phyloP scores from a whole-genome alignment of 2,113 vertebrate genomes.

The Nanger granti region DNA sequence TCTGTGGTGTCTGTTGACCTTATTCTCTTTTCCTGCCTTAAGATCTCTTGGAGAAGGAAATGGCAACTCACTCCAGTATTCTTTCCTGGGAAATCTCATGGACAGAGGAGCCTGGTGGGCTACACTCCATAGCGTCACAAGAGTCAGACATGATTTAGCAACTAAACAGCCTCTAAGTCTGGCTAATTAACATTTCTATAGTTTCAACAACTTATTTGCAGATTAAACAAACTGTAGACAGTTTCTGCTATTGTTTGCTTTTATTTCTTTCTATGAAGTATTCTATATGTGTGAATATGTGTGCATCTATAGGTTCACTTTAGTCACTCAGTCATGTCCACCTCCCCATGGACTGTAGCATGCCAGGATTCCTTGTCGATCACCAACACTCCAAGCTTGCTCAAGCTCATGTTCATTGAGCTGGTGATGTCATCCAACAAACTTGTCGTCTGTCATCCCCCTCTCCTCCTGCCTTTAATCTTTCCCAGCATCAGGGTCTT shows the following conservation, averaged over 20 bases:
- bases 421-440: neutral
- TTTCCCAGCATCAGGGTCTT: neutral
- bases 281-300: neutral
- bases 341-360: neutral
- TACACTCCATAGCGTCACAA: neutral
- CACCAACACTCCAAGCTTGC: neutral
- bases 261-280: neutral
- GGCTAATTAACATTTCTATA: neutral
- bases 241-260: neutral
- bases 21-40: neutral
- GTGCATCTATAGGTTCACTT: neutral
- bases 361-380: neutral
- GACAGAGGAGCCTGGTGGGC: neutral
- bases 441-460: neutral
- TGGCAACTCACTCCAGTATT: neutral
- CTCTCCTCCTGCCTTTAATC: neutral
- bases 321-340: accelerated
- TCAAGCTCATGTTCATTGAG: neutral
- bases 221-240: neutral
- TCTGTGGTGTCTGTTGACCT: neutral
- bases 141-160: neutral
- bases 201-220: neutral
- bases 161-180: neutral
- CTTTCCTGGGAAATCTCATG: neutral
- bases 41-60: neutral